Conservation (phyloP, 2,113 vertebrate genomes). For the Picathartes gymnocephalus region DNA sequence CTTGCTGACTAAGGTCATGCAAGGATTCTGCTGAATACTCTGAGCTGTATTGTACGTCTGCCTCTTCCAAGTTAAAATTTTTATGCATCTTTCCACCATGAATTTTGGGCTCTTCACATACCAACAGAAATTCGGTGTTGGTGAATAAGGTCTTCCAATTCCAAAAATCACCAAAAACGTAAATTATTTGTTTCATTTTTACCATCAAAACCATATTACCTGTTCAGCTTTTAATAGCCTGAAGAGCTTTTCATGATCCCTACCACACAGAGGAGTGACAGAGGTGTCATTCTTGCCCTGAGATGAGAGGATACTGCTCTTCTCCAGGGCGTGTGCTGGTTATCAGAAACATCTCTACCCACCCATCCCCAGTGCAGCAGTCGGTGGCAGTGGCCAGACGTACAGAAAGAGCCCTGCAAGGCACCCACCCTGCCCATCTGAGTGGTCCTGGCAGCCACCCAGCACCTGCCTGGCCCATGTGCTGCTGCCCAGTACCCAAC, state of each 20-base stretch:
- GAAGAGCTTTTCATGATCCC: background rate
- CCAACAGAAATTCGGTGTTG: background rate
- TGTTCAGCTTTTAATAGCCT: background rate
- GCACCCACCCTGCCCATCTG: too few relatives aligned
- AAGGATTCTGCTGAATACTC: background rate
- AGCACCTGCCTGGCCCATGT: fast-evolving
- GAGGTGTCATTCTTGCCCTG: background rate
- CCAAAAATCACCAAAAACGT: background rate
- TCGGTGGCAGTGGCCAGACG: fast-evolving
- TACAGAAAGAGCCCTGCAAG: background rate
- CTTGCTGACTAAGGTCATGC: background rate
- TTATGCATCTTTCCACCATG: background rate
- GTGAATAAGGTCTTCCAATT: background rate
- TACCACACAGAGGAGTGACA: background rate
- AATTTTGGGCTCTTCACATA: background rate
- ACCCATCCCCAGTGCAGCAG: fast-evolving
- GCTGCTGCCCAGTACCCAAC: background rate
- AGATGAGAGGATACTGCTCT: background rate
- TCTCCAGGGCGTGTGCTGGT: background rate
- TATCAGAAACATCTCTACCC: background rate
- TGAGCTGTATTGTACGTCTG: background rate
- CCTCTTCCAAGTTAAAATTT: background rate
- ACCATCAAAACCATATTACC: background rate
- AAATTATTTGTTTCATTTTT: background rate
- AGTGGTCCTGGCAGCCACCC: background rate